Evolutionary conservation across 2,888 invertebrate species (phyloP), one percentile per base, ranked within the genome.

Genomic region (Cryptosula pallasiana): DNA sequence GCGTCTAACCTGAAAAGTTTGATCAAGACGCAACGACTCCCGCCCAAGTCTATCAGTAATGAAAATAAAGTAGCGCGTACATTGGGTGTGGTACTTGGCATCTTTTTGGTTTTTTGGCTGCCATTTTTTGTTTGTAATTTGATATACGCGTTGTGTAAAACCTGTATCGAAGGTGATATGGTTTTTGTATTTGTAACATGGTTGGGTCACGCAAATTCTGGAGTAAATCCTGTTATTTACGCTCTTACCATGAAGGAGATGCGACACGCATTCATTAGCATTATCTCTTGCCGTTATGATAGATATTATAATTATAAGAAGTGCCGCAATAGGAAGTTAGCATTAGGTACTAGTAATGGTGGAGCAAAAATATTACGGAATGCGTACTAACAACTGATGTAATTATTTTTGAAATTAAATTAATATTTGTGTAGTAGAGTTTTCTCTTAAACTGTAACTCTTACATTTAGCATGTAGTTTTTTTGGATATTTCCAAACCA

Each of bases 171-270:
- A 23, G 75, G 78, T 70, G 78, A 79, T 1, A 80, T 80, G 2
- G 72, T 83, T 9, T 80, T 83, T 73, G 80, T 82, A 3, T 77
- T 84, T 5, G 82, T 84, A 74, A 83, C 84, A 1, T 85, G 85
- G 85, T 77, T 85, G 1, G 84, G 84, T 9, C 85, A 84, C 73
- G 79, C 83, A 27, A 85, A 85, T 75, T 84, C 84, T n/a, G 81
- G 83, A 20, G 82, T 84, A 76, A 85, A 85, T 75, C 96, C 96
- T 0, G 93, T 96, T 77, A 97, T 97, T 82, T 97, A 97, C 85
- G 96, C 96, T n/a, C 94, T 95, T 83, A 96, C 96, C 92, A 95
- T 95, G 87, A 89, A 94, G 81, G 97, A 97, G 86, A 97, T 97
- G 84, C 75, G 86, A 77, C 78, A 95, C 86, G 96, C 96, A 27